Percentiles rank a stretch among this genome's conserved stretches.
phyloP scores from a whole-genome alignment of 2,888 invertebrate genomes.

The Silvanus unidentatus region DNA sequence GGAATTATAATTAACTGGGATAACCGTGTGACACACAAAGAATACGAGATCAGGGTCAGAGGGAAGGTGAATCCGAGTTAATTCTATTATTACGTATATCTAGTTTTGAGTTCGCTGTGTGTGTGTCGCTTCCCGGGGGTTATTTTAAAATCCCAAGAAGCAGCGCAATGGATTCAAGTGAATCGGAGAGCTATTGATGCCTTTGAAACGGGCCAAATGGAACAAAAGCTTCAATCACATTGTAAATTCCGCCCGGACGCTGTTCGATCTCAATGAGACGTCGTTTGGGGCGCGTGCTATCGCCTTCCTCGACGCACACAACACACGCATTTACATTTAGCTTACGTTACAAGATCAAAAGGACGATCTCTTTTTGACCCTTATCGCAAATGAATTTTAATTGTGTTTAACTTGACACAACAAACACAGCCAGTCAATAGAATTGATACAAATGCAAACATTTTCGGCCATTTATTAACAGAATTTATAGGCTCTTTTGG shows the following conservation, averaged over 20 bases:
- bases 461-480: too few species aligned
- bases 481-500: too few species aligned
- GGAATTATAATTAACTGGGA: slow-evolving; percentile 2
- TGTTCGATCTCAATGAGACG: slow-evolving; percentile 40
- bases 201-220: slow-evolving; percentile 30
- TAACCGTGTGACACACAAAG: too few species aligned
- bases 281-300: slow-evolving; percentile 35
- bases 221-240: slow-evolving; percentile 45
- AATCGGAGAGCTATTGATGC: slow-evolving; percentile 24
- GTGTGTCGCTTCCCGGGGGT: slow-evolving; percentile 33
- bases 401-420: slow-evolving; percentile 20
- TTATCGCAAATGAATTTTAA: slow-evolving; percentile 21
- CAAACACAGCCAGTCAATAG: too few species aligned
- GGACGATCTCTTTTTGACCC: slow-evolving; percentile 16
- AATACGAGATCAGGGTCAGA: neutral
- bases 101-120: neutral
- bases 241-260: slow-evolving; percentile 46
- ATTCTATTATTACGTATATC: neutral
- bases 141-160: slow-evolving; percentile 42
- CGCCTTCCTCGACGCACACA: slow-evolving; percentile 13
- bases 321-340: neutral
- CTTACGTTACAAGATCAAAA: slow-evolving; percentile 22
- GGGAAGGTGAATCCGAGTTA: neutral
- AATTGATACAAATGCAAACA: too few species aligned
- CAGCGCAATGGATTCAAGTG: slow-evolving; percentile 35